Conservation (phyloP, 2,797 vertebrate genomes). For the Pelobates cultripes region DNA sequence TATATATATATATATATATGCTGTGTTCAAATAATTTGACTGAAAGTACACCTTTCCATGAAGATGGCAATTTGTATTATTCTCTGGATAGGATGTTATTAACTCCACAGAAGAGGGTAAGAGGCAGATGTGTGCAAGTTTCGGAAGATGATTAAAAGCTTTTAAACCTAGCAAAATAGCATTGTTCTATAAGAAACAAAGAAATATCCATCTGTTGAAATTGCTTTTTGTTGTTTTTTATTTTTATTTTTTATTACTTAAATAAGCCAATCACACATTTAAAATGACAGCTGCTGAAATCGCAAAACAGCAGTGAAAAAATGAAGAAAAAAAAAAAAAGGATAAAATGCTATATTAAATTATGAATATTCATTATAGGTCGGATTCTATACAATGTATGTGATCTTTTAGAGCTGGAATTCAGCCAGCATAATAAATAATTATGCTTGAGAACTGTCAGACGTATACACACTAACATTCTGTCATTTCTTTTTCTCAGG, state of each 20-base stretch:
- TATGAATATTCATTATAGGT: neutral
- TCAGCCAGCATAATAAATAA: neutral
- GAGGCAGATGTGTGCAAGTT: conserved; percentile 69
- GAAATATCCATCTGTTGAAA: conserved; percentile 67
- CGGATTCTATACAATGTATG: neutral
- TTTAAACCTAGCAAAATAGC: conserved; percentile 65
- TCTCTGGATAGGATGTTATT: conserved; percentile 64
- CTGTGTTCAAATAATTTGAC: conserved; percentile 43
- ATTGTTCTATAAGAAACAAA: conserved; percentile 66
- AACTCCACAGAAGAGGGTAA: conserved; percentile 64
- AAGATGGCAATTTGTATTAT: conserved; percentile 57
- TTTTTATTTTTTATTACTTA: conserved; percentile 29
- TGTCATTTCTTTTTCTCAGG: neutral
- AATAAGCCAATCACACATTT: conserved; percentile 65
- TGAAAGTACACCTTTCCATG: conserved; percentile 58
- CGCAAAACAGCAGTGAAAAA: conserved; percentile 35
- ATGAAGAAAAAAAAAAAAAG: too few relatives aligned
- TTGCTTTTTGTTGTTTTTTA: conserved; percentile 10
- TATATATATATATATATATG: conserved; percentile 19
- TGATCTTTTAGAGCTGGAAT: neutral
- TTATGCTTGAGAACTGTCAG: neutral
- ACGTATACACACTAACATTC: neutral
- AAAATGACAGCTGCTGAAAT: conserved; percentile 67
- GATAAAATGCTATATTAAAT: too few relatives aligned
- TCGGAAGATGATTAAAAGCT: conserved; percentile 71